Evolutionary conservation across 2,113 vertebrate genomes (phyloP).

Genomic region (Chaenocephalus aceratus): DNA sequence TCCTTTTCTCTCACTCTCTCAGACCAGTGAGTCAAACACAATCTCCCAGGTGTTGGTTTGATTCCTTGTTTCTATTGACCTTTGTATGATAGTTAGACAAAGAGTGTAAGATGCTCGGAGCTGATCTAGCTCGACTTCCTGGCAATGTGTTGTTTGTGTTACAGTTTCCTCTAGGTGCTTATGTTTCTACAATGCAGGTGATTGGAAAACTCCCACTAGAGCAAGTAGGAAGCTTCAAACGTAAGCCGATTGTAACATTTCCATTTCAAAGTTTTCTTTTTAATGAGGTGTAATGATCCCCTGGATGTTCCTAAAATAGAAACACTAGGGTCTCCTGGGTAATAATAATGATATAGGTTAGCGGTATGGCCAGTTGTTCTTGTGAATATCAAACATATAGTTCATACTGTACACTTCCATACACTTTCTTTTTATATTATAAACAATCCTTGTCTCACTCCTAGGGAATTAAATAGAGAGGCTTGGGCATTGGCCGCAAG

Average conservation of each 20-base stretch:
- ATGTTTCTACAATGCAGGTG: not conserved
- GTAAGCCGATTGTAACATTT: not conserved
- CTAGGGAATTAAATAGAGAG: no score
- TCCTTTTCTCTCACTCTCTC: constrained; percentile 12
- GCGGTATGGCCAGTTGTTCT: not conserved
- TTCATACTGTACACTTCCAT: no score
- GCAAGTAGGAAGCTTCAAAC: not conserved
- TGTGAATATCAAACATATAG: no score
- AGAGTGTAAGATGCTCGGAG: not conserved
- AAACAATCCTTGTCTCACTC: no score
- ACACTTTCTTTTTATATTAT: no score
- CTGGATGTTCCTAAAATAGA: not conserved
- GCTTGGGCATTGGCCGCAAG: no score
- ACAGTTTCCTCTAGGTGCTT: not conserved
- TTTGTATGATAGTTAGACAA: constrained; percentile 16
- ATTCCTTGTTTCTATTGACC: constrained; percentile 20
- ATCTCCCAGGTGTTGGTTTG: not conserved
- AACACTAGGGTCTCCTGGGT: not conserved
- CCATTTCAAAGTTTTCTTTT: constrained; percentile 6
- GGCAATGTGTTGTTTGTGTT: not conserved
- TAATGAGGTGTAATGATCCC: not conserved
- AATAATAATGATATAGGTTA: not conserved
- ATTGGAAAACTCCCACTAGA: not conserved
- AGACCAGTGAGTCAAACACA: not conserved
- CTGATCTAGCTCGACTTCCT: not conserved